Evolutionary conservation across 2,888 invertebrate genomes (phyloP).

Genomic region (Ophraella communa): DNA sequence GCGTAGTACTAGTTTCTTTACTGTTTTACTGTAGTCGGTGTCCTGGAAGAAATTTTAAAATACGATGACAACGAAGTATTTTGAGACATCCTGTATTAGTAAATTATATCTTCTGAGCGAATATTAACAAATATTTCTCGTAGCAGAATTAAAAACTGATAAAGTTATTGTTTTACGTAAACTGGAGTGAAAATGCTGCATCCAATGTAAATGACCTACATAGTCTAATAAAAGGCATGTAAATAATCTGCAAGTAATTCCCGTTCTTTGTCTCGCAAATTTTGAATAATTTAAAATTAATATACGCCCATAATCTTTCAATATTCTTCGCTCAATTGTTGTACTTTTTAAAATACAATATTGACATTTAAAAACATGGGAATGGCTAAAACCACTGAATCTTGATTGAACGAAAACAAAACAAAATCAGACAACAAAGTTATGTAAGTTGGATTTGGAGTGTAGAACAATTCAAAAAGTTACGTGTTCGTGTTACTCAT

Average conservation of each 20-base stretch:
- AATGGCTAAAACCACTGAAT: slow-evolving; percentile 12
- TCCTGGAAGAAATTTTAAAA: too few relatives aligned
- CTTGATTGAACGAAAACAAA: slow-evolving; percentile 1
- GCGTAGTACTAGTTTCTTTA: too few relatives aligned
- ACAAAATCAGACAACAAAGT: slow-evolving; percentile 16
- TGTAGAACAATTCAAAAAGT: slow-evolving; percentile 16
- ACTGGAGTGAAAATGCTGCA: not conserved
- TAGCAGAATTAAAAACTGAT: not conserved
- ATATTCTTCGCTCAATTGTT: slow-evolving; percentile 7
- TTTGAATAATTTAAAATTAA: slow-evolving; percentile 2
- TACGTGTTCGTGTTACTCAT: slow-evolving; percentile 9
- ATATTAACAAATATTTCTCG: not conserved
- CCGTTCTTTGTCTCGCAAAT: not conserved
- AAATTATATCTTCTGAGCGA: not conserved
- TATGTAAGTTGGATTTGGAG: slow-evolving; percentile 16
- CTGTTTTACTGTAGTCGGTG: too few relatives aligned
- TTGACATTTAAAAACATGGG: slow-evolving; percentile 22
- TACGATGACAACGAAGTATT: too few relatives aligned
- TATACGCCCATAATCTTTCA: slow-evolving; percentile 11
- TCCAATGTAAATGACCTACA: not conserved
- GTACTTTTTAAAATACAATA: slow-evolving; percentile 6
- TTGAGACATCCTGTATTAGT: too few relatives aligned
- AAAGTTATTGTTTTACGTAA: not conserved
- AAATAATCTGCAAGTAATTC: not conserved
- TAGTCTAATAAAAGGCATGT: not conserved